phyloP scores from a whole-genome alignment of 2,797 vertebrate species.

The Odontamblyopus lacepedii region DNA sequence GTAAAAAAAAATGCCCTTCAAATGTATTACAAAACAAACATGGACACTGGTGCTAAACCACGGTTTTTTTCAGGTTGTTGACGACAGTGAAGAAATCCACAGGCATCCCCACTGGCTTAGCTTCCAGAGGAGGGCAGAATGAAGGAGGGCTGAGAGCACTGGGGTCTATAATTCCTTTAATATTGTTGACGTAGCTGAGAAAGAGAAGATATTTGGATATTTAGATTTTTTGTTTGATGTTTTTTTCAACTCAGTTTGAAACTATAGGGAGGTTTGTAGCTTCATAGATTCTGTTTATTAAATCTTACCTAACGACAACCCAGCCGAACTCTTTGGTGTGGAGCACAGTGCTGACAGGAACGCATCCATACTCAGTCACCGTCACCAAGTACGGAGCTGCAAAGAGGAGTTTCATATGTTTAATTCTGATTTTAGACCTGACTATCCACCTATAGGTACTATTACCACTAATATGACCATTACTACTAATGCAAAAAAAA shows the following conservation, averaged over 20 bases:
- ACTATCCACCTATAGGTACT: no score
- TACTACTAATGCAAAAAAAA: no score
- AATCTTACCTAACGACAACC: constrained; percentile 59
- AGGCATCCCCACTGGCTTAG: constrained; percentile 18
- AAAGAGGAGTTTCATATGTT: neutral
- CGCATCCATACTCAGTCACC: constrained; percentile 71
- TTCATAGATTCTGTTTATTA: neutral
- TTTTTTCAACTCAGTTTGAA: neutral
- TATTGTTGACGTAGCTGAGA: constrained; percentile 71
- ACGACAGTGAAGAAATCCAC: constrained; percentile 63
- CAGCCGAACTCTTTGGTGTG: constrained; percentile 38
- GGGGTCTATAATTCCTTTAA: constrained; percentile 64
- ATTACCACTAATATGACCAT: no score
- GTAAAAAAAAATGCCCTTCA: neutral
- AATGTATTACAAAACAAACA: neutral
- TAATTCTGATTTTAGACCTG: no score
- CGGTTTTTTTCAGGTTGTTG: neutral
- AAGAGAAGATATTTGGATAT: neutral
- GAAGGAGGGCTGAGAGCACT: constrained; percentile 57
- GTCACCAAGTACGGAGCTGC: constrained; percentile 54
- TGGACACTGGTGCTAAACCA: neutral
- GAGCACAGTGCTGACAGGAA: constrained; percentile 58
- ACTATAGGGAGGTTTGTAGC: neutral
- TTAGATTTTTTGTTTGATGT: neutral
- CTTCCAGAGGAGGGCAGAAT: constrained; percentile 53